Evolutionary conservation across 2,888 invertebrate genomes (phyloP).

Genomic region (Colostygia pectinataria): DNA sequence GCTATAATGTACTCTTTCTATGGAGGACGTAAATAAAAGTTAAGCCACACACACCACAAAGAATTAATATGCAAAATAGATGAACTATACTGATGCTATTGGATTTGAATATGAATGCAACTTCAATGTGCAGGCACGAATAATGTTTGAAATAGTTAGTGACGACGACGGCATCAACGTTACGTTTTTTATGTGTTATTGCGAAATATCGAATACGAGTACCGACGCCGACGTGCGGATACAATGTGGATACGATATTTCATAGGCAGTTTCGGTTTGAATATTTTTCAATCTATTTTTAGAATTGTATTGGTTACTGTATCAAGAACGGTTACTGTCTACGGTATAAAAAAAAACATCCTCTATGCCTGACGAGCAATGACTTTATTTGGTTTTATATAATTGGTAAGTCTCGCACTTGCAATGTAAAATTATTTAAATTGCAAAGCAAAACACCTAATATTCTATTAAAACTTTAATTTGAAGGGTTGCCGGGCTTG

Average conservation of each 20-base stretch:
- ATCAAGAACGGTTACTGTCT: neutral
- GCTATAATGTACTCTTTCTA: conserved; percentile 45
- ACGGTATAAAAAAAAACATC: too few relatives aligned
- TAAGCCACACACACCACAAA: conserved; percentile 49
- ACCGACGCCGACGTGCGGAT: conserved; percentile 12
- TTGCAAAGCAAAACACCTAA: conserved; percentile 10
- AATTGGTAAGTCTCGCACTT: too few relatives aligned
- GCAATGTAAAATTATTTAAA: too few relatives aligned
- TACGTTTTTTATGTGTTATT: conserved; percentile 21
- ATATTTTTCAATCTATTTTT: conserved; percentile 8
- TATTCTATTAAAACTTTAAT: conserved; percentile 21
- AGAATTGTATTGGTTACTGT: conserved; percentile 9
- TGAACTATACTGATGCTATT: conserved; percentile 45
- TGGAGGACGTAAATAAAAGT: conserved; percentile 43
- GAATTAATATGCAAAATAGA: conserved; percentile 62
- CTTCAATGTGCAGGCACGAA: conserved; percentile 30
- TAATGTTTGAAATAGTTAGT: conserved; percentile 27
- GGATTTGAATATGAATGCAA: conserved; percentile 58
- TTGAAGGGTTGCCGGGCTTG: conserved; percentile 47
- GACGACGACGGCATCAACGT: conserved; percentile 4
- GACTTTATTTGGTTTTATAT: too few relatives aligned
- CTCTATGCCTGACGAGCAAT: too few relatives aligned
- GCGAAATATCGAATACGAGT: conserved; percentile 28
- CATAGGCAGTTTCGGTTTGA: conserved; percentile 12
- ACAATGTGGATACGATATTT: conserved; percentile 17